phyloP scores from a whole-genome alignment of 2,113 vertebrate species.

The Lagenorhynchus albirostris region DNA sequence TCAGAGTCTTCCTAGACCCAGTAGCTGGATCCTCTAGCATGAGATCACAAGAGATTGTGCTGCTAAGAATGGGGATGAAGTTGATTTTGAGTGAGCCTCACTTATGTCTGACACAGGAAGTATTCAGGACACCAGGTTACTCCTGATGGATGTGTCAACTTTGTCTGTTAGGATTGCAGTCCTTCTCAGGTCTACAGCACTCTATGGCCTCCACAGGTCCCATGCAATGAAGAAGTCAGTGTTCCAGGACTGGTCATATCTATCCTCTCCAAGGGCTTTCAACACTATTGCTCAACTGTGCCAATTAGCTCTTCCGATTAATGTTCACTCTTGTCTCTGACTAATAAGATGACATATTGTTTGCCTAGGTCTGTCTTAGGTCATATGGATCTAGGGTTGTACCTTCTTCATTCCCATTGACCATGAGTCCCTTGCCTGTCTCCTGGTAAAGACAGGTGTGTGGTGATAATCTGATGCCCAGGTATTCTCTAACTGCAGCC shows the following conservation, averaged over 20 bases:
- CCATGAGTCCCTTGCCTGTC: neutral
- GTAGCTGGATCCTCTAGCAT: neutral
- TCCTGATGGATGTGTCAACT: neutral
- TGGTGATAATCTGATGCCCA: neutral
- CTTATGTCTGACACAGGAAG: neutral
- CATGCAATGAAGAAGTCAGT: neutral
- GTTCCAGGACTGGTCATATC: neutral
- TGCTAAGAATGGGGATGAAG: neutral
- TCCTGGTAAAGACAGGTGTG: neutral
- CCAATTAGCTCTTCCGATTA: neutral
- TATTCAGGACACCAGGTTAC: neutral
- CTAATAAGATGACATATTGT: neutral
- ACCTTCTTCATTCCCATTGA: neutral
- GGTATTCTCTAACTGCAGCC: neutral
- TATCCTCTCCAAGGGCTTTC: neutral
- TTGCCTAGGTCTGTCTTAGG: neutral
- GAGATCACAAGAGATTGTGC: neutral
- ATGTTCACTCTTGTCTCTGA: neutral
- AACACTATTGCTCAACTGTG: neutral
- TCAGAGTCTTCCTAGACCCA: neutral
- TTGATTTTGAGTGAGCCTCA: neutral
- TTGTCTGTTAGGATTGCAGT: neutral
- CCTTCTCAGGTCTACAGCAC: neutral
- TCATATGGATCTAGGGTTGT: fast-evolving
- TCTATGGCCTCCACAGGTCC: fast-evolving